Evolutionary conservation across 2,888 invertebrate species (phyloP).

Genomic region (Nemapogon koenigi): DNA sequence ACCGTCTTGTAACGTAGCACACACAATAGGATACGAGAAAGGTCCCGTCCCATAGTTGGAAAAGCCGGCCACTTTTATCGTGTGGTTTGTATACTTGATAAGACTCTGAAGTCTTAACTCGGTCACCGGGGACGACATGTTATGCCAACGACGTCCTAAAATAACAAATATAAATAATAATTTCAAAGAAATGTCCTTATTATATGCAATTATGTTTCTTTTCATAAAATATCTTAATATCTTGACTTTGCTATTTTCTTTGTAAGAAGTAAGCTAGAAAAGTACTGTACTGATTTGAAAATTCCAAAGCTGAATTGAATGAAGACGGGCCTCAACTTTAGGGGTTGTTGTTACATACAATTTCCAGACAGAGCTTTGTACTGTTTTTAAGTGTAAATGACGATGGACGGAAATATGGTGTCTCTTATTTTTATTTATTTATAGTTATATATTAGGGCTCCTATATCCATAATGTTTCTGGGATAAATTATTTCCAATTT

Average conservation of each 20-base stretch:
- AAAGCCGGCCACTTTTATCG: slow-evolving; percentile 83
- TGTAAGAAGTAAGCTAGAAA: no score
- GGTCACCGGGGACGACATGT: slow-evolving; percentile 71
- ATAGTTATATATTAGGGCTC: no score
- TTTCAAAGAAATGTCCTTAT: background rate
- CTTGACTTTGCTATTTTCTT: background rate
- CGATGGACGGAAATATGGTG: no score
- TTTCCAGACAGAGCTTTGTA: no score
- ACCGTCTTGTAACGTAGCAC: slow-evolving; percentile 87
- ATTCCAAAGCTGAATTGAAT: no score
- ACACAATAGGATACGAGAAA: slow-evolving; percentile 77
- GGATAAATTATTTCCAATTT: no score
- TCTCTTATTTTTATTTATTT: no score
- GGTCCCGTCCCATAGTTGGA: slow-evolving; percentile 87
- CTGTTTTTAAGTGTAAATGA: no score
- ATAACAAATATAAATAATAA: background rate
- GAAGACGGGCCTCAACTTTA: no score
- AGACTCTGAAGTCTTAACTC: slow-evolving; percentile 81
- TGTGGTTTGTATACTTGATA: slow-evolving; percentile 86
- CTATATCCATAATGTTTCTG: no score
- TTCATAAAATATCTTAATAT: background rate
- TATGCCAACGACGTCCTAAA: slow-evolving; percentile 50
- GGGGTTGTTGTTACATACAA: no score
- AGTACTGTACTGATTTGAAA: no score
- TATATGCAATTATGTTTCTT: background rate